Percentiles rank a stretch among this genome's conserved stretches.
phyloP scores from a whole-genome alignment of 2,888 invertebrate genomes.

The Cryptocephalus primarius region DNA sequence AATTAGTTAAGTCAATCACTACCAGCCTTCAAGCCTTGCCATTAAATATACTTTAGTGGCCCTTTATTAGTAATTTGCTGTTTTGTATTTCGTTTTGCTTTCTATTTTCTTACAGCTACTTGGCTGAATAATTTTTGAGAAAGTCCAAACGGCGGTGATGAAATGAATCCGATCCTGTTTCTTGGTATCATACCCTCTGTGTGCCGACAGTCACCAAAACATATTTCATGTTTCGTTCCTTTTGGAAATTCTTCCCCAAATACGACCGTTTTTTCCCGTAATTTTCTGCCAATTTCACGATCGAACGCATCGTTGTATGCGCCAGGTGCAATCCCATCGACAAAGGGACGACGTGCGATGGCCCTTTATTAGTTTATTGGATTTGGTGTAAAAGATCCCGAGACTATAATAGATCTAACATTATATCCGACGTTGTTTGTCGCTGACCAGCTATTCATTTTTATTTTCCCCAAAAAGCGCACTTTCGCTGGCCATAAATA shows the following conservation, averaged over 20 bases:
- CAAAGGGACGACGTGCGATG: constrained; percentile 27
- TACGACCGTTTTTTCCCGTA: constrained; percentile 17
- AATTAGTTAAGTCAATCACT: too few species aligned
- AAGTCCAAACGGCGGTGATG: too few species aligned
- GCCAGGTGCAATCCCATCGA: constrained; percentile 28
- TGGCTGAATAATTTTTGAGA: too few species aligned
- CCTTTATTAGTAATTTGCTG: too few species aligned
- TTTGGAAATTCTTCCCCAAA: not conserved
- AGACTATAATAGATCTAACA: constrained; percentile 7
- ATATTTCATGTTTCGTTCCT: not conserved
- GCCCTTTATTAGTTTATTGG: constrained; percentile 29
- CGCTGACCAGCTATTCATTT: constrained; percentile 23
- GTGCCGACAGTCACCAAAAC: too few species aligned
- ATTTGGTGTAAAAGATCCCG: constrained; percentile 25
- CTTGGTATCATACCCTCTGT: too few species aligned
- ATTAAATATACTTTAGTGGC: too few species aligned
- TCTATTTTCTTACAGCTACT: too few species aligned
- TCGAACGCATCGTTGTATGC: constrained; percentile 19
- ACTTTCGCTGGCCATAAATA: constrained; percentile 28
- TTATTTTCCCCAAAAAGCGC: constrained; percentile 32
- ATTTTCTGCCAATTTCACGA: constrained; percentile 36
- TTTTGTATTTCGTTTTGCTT: too few species aligned
- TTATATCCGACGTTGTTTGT: constrained; percentile 15
- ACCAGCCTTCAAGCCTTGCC: too few species aligned
- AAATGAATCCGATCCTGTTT: too few species aligned